These are phyloP conservation scores for Erpobdella octoculata DNA, from an alignment of 2,888 invertebrate genomes.

Conservation along the genomic window DNA sequence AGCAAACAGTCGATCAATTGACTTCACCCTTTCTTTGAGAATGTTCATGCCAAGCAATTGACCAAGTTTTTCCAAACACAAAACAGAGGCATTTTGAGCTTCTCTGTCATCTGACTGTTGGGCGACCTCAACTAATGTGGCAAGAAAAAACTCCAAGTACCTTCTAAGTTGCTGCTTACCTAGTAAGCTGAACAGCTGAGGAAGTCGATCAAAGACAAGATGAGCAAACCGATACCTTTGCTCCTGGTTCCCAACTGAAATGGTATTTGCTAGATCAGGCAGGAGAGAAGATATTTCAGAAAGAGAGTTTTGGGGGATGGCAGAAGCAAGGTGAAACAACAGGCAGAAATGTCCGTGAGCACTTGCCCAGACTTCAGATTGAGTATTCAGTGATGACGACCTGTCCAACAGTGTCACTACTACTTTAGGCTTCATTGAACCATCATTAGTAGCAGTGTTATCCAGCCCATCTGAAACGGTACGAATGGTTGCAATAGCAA, in stretches of 20 bases:
- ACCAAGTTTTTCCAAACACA: not conserved
- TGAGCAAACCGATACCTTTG: not conserved
- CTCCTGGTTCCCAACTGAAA: not conserved
- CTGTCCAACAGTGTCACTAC: no score
- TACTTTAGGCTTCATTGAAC: no score
- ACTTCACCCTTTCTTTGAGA: not conserved
- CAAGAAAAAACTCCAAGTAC: not conserved
- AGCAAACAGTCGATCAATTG: not conserved
- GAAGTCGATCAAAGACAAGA: not conserved
- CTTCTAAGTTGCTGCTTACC: not conserved
- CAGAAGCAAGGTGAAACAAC: not conserved
- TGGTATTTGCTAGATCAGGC: not conserved
- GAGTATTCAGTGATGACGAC: no score
- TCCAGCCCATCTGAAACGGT: no score
- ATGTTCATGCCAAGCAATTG: not conserved
- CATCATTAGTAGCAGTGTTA: no score
- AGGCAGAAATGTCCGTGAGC: constrained; percentile 7
- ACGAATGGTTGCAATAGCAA: no score
- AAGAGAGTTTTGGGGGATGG: not conserved
- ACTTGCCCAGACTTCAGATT: no score
- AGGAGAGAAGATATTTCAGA: not conserved
- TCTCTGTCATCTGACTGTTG: not conserved
- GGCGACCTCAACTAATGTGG: not conserved
- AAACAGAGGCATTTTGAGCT: not conserved
- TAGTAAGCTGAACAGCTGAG: not conserved